Percentiles rank a stretch among this genome's conserved stretches.
These are phyloP conservation scores for Cyclura pinguis DNA, from an alignment of 2,797 vertebrate species.

Conservation along the genomic window DNA sequence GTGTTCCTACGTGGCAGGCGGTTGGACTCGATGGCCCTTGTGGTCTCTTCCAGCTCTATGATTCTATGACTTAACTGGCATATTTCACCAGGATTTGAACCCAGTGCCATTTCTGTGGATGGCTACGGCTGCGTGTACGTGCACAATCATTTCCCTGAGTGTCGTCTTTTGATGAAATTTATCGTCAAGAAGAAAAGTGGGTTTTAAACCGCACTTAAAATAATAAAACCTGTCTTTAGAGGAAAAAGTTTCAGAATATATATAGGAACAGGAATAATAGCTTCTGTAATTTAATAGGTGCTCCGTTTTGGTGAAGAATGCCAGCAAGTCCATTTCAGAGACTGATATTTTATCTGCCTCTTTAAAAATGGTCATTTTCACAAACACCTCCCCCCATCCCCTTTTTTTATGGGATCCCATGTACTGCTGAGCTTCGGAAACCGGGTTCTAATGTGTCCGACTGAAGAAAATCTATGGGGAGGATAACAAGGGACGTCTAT, in stretches of 20 bases:
- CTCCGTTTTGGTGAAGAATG: conserved; percentile 70
- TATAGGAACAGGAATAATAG: conserved; percentile 66
- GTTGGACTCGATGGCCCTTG: too few relatives aligned
- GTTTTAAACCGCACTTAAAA: conserved; percentile 69
- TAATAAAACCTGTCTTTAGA: conserved; percentile 71
- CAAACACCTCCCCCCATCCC: conserved; percentile 37
- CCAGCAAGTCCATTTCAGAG: conserved; percentile 76
- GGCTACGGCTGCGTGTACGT: too few relatives aligned
- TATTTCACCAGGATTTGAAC: neutral
- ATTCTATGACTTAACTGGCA: too few relatives aligned
- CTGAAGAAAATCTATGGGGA: conserved; percentile 23
- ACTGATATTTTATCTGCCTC: conserved; percentile 75
- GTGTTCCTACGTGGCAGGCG: too few relatives aligned
- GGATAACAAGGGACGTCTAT: conserved; percentile 51
- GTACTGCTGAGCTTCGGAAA: conserved; percentile 57
- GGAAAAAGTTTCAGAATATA: conserved; percentile 63
- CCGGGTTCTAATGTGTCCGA: conserved; percentile 50
- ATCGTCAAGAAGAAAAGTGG: conserved; percentile 48
- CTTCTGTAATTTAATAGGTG: conserved; percentile 74
- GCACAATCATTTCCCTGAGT: neutral
- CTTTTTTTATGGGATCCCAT: conserved; percentile 64
- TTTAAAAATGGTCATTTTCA: conserved; percentile 69
- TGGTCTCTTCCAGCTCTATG: too few relatives aligned
- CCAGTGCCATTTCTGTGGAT: neutral
- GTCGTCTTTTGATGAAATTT: conserved; percentile 32